Percentiles rank a stretch among this genome's conserved stretches.
These are phyloP conservation scores for Drosophila meridiana DNA, from an alignment of 2,888 invertebrate species.

Conservation along the genomic window DNA sequence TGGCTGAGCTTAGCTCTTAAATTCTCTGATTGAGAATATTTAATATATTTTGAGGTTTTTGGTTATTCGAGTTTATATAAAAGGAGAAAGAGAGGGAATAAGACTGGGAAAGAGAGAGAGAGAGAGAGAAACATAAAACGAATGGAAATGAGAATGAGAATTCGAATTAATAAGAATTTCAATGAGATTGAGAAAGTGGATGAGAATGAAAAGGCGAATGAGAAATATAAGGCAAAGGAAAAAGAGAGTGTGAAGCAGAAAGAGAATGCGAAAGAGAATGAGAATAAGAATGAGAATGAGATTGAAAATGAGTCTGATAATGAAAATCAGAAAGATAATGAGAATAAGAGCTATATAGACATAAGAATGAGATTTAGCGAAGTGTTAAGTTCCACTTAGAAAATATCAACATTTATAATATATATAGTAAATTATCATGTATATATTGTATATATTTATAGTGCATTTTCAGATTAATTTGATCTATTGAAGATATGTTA, in stretches of 20 bases:
- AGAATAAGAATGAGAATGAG: background rate
- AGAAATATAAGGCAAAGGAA: too few relatives aligned
- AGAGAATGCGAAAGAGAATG: background rate
- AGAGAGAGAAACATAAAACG: background rate
- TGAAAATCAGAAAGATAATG: background rate
- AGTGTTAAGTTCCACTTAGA: too few relatives aligned
- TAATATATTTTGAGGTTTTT: background rate
- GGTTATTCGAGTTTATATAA: background rate
- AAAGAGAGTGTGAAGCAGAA: background rate
- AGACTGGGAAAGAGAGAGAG: background rate
- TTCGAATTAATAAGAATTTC: too few relatives aligned
- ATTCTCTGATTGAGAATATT: background rate
- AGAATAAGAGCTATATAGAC: background rate
- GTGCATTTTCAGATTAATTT: background rate
- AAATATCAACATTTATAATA: too few relatives aligned
- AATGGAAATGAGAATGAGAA: background rate
- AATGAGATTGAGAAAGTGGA: background rate
- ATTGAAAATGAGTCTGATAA: background rate
- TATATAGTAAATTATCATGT: too few relatives aligned
- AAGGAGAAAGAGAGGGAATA: background rate
- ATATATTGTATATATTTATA: too few relatives aligned
- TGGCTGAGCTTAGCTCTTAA: background rate
- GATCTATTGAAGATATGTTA: background rate
- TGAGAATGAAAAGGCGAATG: background rate
- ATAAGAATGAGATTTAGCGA: background rate